These are phyloP conservation scores for Cinara cedri DNA, from an alignment of 2,888 invertebrate species.

Conservation along the genomic window DNA sequence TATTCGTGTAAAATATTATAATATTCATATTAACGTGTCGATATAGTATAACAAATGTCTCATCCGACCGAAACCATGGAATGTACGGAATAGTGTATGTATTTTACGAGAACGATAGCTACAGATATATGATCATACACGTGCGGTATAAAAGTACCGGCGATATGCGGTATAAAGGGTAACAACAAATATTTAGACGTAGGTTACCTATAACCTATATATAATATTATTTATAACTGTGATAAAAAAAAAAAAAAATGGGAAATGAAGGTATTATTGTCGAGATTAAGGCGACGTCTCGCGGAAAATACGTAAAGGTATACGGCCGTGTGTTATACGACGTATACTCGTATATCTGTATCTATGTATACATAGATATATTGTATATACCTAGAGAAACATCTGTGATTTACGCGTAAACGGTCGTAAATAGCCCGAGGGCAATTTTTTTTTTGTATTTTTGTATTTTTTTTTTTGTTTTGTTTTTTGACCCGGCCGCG, in stretches of 20 bases:
- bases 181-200: neutral
- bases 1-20: too few relatives aligned
- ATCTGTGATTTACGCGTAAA: slow-evolving; percentile 50
- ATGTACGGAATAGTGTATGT: too few relatives aligned
- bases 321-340: too few relatives aligned
- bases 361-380: too few relatives aligned
- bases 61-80: too few relatives aligned
- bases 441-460: slow-evolving; percentile 18
- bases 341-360: too few relatives aligned
- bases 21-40: too few relatives aligned
- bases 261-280: slow-evolving; percentile 34
- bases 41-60: too few relatives aligned
- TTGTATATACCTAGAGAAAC: neutral
- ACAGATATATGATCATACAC: too few relatives aligned
- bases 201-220: neutral
- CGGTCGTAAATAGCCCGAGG: slow-evolving; percentile 50
- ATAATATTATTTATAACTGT: neutral
- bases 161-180: neutral
- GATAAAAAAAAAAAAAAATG: slow-evolving; percentile 20
- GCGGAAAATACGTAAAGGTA: neutral
- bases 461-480: neutral
- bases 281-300: slow-evolving; percentile 13
- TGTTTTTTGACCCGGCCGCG: slow-evolving; percentile 13
- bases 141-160: too few relatives aligned
- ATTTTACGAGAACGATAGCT: too few relatives aligned